Base-by-base conservation (phyloP, 2,888 invertebrate genomes). In the Syritta pipiens region DNA sequence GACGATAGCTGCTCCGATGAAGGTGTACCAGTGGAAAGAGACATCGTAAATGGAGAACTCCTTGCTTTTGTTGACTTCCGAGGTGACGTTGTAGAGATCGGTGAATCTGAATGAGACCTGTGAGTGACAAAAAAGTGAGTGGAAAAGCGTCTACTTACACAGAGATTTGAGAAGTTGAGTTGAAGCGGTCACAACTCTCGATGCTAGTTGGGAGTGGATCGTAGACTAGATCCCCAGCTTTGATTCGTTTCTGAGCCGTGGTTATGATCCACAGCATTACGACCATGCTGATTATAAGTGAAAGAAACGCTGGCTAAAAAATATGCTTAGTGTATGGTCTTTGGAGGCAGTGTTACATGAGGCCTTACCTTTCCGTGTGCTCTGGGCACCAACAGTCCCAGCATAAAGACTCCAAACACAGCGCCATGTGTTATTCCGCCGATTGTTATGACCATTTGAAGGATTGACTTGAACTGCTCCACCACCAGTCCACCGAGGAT, bases 371-470 rank as follows among this genome's bases (percentile, higher is more conserved):
- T 68, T 17, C 62, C 88, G 83, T 91, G 91, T 0, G 90, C 88
- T 89, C 90, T 92, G 0, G 93, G 93, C 49, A 92, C 87, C 74
- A 93, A 86, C 89, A 93, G 91, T 14, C 93, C 93, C 7, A 93
- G 85, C 9, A 91, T 89, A 83, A 93, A 93, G 4, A 92, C 89
- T 1, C 92, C 93, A 74, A 92, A 90, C 1, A 92, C 90, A 5
- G 91, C 91, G 4, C 92, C 92, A 1, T 91, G 86, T 2, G 87
- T 84, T 17, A 90, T 85, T 4, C 89, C 89, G 65, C 86, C 84
- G 9, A 88, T 83, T n/a, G 86, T 87, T 9, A 86, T 69, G 1
- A 86, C 83, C 12, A 87, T 84, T 86, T 90, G 89, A n/a, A 91
- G 76, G 17, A 90, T 86, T 9, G 88, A 87, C 24, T 89, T 89